Conservation (phyloP, 2,888 invertebrate genomes). For the Mythimna impura region DNA sequence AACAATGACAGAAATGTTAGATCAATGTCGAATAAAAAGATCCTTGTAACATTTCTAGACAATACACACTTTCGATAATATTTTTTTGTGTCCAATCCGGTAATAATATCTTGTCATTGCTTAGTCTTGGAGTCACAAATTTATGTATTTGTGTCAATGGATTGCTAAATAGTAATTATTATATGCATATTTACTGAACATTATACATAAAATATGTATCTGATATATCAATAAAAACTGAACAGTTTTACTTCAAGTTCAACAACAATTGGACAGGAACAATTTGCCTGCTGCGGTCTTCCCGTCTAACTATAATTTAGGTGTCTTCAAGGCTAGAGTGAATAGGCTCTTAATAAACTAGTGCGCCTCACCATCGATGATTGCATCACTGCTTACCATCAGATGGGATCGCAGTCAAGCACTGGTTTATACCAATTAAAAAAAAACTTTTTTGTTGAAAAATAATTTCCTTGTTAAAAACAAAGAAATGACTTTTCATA, state of each 20-base stretch:
- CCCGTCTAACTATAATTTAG: too few relatives aligned
- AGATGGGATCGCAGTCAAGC: too few relatives aligned
- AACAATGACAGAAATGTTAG: constrained; percentile 48
- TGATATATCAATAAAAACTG: neutral
- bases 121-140: constrained; percentile 44
- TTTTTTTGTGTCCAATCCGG: constrained; percentile 56
- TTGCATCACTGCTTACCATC: too few relatives aligned
- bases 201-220: neutral
- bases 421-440: too few relatives aligned
- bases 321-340: too few relatives aligned
- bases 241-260: neutral
- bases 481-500: too few relatives aligned
- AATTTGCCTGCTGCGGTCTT: too few relatives aligned
- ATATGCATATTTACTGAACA: neutral
- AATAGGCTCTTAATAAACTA: too few relatives aligned
- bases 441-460: too few relatives aligned
- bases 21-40: constrained; percentile 69
- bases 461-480: too few relatives aligned
- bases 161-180: neutral
- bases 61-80: constrained; percentile 76
- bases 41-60: constrained; percentile 84
- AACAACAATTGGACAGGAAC: too few relatives aligned
- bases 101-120: constrained; percentile 47
- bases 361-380: too few relatives aligned
- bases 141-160: constrained; percentile 1